Evolutionary conservation across 2,888 invertebrate species (phyloP), one percentile per base, ranked within the genome.

Genomic region (Philonicus albiceps): DNA sequence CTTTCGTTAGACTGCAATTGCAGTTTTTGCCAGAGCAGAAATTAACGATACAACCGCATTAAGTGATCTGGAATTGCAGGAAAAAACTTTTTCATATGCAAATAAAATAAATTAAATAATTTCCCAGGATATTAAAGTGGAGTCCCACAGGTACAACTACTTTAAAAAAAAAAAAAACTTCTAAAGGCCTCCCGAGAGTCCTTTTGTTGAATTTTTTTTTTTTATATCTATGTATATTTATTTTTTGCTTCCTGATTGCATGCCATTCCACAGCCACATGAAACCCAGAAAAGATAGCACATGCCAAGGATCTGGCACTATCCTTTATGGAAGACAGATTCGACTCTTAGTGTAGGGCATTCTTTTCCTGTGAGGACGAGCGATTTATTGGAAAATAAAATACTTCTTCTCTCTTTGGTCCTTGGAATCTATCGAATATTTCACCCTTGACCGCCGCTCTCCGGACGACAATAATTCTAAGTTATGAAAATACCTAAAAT

Each of bases 401-500:
- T 34, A 64, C 34, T 81, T 16, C n/a, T 31, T n/a, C 64, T 8
- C 40, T 0, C 40, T 43, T 64, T 64, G 64, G 22, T 22, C 49
- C 34, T 11, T 64, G 81, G 81, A 81, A 81, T 81, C 55, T 37
- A 81, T 55, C 64, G 81, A 81, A 55, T 81, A 81, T 64, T 53
- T 64, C 55, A 81, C 34, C 30, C 81, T 81, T 81, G 81, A 55
- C 81, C 81, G 34, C 64, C 55, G 34, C 55, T 81, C 81, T 55
- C 64, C 27, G 64, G 55, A 81, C 34, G 55, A 81, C 55, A 81
- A 81, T 81, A 81, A 55, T 34, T 40, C 13, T 37, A 16, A 81
- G 81, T 81, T 81, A 81, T 81, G 55, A 81, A 55, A 81, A 81
- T 81, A 81, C 31, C 81, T 81, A 8, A 81, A 81, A 81, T 81